Evolutionary conservation across 2,113 vertebrate species (phyloP), one percentile per base, ranked within the genome.

Genomic region (Pseudopodoces humilis): DNA sequence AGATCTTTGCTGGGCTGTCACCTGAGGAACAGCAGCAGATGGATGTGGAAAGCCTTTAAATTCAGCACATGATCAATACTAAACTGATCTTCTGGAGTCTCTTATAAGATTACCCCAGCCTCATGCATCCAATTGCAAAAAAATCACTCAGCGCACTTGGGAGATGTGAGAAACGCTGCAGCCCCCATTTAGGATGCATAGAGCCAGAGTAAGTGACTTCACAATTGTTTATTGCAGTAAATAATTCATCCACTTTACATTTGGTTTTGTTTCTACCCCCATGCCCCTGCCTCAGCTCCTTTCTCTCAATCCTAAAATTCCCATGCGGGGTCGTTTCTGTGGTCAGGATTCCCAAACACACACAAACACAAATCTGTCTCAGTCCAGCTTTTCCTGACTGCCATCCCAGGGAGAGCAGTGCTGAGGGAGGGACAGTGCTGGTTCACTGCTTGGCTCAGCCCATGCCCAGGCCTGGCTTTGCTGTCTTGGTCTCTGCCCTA

Each of bases 231-330:
- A 94, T 94, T 95, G 96, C 96, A 95, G 96, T 97, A 98, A 97
- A 98, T 97, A 97, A 97, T 97, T 98, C 89, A 97, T 95, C 94
- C 70, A 70, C 95, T 96, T 97, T 97, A 93, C 88, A 81, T 96
- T 95, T 85, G 43, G 5, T 50, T 97, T 95, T 93, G 91, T 96
- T 91, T 93, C 74, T 88, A 47, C 74, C 79, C 83, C 44, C 35
- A 18, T 30, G 35, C 53, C 69, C 68, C 50, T 50, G 8, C 25
- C 70, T 85, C 33, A 5, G 50, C 24, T 85, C 69, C 64, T 74
- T 88, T 92, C 76, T 81, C 16, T 27, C 41, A 64, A 49, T 70
- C 53, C 69, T 13, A 46, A 53, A 81, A 71, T 93, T 71, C 47
- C 47, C 37, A 1, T 25, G 27, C 39, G 72, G 71, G 64, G 28